phyloP scores from a whole-genome alignment of 2,888 invertebrate species.

The Trichogramma dendrolimi region DNA sequence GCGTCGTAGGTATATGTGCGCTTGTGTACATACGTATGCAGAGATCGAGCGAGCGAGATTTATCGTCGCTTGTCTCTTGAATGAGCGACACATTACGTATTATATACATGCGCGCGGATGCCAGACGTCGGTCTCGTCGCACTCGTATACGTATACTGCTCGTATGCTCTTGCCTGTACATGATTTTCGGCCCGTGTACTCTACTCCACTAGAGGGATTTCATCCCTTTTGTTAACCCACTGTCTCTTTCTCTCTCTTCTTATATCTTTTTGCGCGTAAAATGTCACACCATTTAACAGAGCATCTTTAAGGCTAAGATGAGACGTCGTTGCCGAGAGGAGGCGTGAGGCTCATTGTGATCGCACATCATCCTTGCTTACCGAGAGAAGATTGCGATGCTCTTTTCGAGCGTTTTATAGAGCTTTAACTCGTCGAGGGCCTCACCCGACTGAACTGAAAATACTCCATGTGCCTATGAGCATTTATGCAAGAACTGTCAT shows the following conservation, averaged over 20 bases:
- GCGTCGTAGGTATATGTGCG: too few relatives aligned
- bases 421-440: too few relatives aligned
- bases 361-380: too few relatives aligned
- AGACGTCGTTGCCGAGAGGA: conserved; percentile 3
- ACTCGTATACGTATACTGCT: too few relatives aligned
- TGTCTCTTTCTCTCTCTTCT: conserved; percentile 37
- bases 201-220: not conserved
- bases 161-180: too few relatives aligned
- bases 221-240: conserved; percentile 38
- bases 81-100: not conserved
- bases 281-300: conserved; percentile 33
- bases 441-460: too few relatives aligned
- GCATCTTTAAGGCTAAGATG: conserved; percentile 10
- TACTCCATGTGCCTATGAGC: too few relatives aligned
- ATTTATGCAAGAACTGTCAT: too few relatives aligned
- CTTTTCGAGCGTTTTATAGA: too few relatives aligned
- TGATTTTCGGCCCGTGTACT: not conserved
- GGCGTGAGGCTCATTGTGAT: conserved; percentile 4
- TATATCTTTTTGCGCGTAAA: conserved; percentile 38
- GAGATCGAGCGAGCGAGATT: conserved; percentile 17
- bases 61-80: conserved; percentile 22
- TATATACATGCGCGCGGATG: too few relatives aligned
- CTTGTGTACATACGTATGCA: not conserved
- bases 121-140: too few relatives aligned
- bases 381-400: too few relatives aligned